Evolutionary conservation across 2,797 vertebrate genomes (phyloP), one percentile per base, ranked within the genome.

Genomic region (Diglossa cyanea): DNA sequence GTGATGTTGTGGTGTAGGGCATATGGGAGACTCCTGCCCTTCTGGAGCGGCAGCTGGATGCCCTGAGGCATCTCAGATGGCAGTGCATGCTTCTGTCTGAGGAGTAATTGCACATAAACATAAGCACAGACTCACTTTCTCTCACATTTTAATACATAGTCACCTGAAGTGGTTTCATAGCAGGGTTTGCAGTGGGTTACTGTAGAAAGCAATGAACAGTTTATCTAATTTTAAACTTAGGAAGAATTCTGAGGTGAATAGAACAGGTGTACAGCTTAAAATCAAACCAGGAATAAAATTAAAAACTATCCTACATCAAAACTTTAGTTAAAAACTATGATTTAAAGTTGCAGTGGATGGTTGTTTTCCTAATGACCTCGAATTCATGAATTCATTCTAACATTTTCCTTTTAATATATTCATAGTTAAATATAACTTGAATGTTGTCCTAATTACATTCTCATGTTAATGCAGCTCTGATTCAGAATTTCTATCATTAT

Each of bases 371-470:
- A 82, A 86, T 94, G 85, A 93, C 73, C 89, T 94, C 70, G 61
- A 77, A 93, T 84, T 50, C 45, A 54, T 79, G 35, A 86, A 94
- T 91, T 93, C 55, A 44, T 90, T 94, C 68, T 63, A 94, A 50
- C 85, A 67, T 85, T 94, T 96, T 92, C 48, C 44, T 94, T 90
- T 94, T 94, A 91, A 94, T 93, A 47, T 93, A 96, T 95, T 95
- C 95, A 94, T 84, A 84, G 89, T 90, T 96, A 96, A 95, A 94
- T 96, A 94, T 93, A 96, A 83, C 94, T 96, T 95, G 88, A 96
- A 91, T 94, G 47, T 94, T 96, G 93, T 84, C 82, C 93, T 96
- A 96, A 96, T 95, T 96, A 90, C 95, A 95, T 95, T 97, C 95
- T 96, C 79, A 94, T 95, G 95, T 97, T 97, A 94, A 96, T 96